Evolutionary conservation across 2,797 vertebrate genomes (phyloP), one percentile per base, ranked within the genome.

Genomic region (Loris lydekkerianus): DNA sequence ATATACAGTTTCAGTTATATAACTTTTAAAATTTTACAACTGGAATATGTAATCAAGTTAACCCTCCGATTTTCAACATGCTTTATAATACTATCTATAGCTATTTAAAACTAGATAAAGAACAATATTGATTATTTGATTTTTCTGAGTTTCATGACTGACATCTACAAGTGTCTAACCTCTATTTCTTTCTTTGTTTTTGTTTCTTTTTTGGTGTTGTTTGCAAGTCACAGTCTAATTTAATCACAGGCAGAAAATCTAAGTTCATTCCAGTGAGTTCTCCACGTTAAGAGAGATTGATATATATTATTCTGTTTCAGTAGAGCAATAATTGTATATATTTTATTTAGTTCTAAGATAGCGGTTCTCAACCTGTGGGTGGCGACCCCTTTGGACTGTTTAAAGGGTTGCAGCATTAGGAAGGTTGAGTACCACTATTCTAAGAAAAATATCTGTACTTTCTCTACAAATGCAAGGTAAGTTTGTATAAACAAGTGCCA

Each of bases 121-220:
- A 58, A 91, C 34, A 49, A 53, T 53, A 60, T 27, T 40, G 21
- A 61, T 67, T 90, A 37, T 76, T 70, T 80, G 56, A 29, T 84
- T 81, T 92, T 92, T 94, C 49, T 78, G 31, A 80, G 14, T 88
- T 82, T 69, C 9, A 60, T 90, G 11, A 93, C 6, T 81, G 73
- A 20, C 27, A 46, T 31, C 17, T 70, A 58, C 10, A 69, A 25
- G 27, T 65, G 43, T 60, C 61, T 72, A 78, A 34, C 56, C 14
- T 37, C 58, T 3, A 34, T 67, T 94, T 85, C 78, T 70, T 89
- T 14, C 34, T 49, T 84, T 92, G 34, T 27, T 75, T 94, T 60
- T 60, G 13, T 43, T 88, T 81, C 13, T 25, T 87, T 67, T 67
- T 67, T 58, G 56, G 5, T 81, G 43, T 82, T 76, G 8, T n/a